Conservation (phyloP, 2,888 invertebrate species). For the Nomada ferruginata region DNA sequence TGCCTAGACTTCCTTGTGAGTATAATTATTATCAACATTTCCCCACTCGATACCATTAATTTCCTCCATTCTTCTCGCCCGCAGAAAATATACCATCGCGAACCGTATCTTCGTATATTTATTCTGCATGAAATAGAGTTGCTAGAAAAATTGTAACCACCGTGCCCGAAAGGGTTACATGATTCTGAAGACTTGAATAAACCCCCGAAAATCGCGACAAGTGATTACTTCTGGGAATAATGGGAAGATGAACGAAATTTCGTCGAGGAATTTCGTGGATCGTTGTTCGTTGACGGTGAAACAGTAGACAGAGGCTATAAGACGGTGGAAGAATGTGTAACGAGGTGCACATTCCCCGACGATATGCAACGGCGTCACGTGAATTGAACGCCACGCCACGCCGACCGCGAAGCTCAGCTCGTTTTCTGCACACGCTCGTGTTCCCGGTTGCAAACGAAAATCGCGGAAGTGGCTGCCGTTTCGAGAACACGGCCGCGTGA, state of each 20-base stretch:
- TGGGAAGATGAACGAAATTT: too few relatives aligned
- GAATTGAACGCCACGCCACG: conserved; percentile 35
- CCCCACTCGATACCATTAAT: too few relatives aligned
- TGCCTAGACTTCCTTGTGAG: too few relatives aligned
- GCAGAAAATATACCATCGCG: too few relatives aligned
- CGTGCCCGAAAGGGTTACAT: too few relatives aligned
- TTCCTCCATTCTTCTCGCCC: too few relatives aligned
- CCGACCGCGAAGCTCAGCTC: conserved; percentile 16
- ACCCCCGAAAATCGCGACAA: too few relatives aligned
- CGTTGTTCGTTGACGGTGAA: conserved; percentile 52
- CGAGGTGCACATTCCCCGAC: conserved; percentile 74
- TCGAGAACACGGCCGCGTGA: conserved; percentile 18
- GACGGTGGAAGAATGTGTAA: conserved; percentile 67
- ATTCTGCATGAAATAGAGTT: neutral
- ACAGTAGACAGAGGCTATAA: conserved; percentile 42
- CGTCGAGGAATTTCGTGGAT: conserved; percentile 1
- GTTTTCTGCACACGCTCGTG: conserved; percentile 46
- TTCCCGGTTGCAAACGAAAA: conserved; percentile 42
- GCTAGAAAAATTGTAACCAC: too few relatives aligned
- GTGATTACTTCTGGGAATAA: too few relatives aligned
- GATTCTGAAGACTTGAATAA: too few relatives aligned
- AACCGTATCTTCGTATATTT: neutral
- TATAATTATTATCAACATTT: too few relatives aligned
- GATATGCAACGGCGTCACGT: conserved; percentile 58
- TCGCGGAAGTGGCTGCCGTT: conserved; percentile 52